Conservation (phyloP, 2,888 invertebrate species). For the Pseudococcus jackbeardsleyi region DNA sequence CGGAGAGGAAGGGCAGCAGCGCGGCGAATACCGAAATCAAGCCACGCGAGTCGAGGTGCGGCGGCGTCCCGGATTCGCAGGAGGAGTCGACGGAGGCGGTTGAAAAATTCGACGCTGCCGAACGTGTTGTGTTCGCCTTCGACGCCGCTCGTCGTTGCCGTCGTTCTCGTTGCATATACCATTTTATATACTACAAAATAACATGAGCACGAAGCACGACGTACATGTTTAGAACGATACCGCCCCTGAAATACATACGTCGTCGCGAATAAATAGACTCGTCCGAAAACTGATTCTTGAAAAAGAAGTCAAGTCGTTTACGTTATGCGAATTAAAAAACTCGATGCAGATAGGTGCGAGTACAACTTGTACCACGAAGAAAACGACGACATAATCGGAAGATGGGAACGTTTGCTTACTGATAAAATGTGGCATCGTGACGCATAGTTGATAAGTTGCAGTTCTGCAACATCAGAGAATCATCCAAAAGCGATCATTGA, state of each 20-base stretch:
- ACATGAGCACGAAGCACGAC: not conserved
- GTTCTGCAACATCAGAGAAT: too few relatives aligned
- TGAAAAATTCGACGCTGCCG: conserved; percentile 6
- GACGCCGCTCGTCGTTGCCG: conserved; percentile 10
- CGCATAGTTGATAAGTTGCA: too few relatives aligned
- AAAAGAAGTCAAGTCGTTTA: conserved; percentile 42
- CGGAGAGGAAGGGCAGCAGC: not conserved
- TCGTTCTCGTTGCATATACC: not conserved
- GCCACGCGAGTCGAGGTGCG: not conserved
- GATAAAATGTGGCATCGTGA: too few relatives aligned
- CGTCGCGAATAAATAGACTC: conserved; percentile 57
- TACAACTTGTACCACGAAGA: not conserved
- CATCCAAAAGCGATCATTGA: too few relatives aligned
- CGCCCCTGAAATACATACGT: conserved; percentile 4
- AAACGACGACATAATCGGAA: not conserved
- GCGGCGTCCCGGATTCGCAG: conserved; percentile 3
- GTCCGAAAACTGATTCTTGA: not conserved
- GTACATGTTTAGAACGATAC: not conserved
- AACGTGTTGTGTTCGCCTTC: not conserved
- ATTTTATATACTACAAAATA: not conserved
- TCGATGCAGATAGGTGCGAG: not conserved
- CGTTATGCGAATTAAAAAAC: not conserved
- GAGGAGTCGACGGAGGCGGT: conserved; percentile 3
- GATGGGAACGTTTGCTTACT: too few relatives aligned
- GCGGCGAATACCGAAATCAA: not conserved